Base-by-base conservation (phyloP, 1,140 invertebrate genomes). In the Drosophila neocordata region DNA sequence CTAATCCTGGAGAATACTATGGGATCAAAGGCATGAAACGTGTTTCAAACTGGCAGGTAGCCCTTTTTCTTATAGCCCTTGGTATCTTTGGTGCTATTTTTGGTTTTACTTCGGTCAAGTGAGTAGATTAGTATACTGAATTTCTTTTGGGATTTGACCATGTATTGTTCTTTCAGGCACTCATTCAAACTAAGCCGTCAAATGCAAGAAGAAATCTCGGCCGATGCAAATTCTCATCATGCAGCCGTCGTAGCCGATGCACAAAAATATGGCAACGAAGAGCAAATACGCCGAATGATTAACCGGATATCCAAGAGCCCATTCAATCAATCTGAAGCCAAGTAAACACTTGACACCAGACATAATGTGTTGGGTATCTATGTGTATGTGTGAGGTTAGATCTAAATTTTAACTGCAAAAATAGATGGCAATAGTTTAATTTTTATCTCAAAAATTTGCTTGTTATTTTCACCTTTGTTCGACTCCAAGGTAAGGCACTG, bases 61-160 rank as follows among this genome's bases (percentile, higher is more conserved):
- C 93, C 9, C 37, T 93, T 3, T 68, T 93, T 12, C 93, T 94
- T 61, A 73, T 93, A 41, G 73, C 92, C 0, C 72, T 95, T 11
- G 92, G 93, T 1, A 55, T 93, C 4, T 20, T 94, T 31, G 93
- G 93, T 6, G 89, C 93, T 13, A 37, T 93, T n/a, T 77, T 94
- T 20, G 94, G 95, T 73, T 90, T 93, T 24, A 82, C 92, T 66
- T 92, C 93, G 2, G 93, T 94, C 52, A 93, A 92, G 94, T 95
- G 91, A 82, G 73, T 70, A 18, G 0, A 11, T 18, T 15, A 0
- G 8, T 4, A 9, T 6, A 8, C 8, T n/a, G 22, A 2, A 51
- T 31, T 67, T 48, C 62, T 1, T 7, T n/a, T 38, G n/a, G 13
- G 18, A 3, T 44, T 12, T 57, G 4, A 0, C 1, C 11, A 11